Evolutionary conservation across 2,113 vertebrate genomes (phyloP).

Genomic region (Felis chaus): DNA sequence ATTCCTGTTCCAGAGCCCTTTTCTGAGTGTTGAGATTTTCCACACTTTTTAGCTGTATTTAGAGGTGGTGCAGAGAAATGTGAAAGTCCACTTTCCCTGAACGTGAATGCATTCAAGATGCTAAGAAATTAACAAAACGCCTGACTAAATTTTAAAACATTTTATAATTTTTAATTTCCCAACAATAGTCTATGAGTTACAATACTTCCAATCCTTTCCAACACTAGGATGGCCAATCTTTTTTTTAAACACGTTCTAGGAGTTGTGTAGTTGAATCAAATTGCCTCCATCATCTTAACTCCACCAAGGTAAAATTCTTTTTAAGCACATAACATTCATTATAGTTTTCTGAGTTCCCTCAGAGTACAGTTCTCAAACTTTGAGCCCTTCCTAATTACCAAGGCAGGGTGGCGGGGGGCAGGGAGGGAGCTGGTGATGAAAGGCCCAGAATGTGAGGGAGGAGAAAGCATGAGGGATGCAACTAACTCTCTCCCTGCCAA

Average conservation of each 20-base stretch:
- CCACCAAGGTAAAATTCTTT: neutral
- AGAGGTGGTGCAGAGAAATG: neutral
- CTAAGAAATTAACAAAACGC: neutral
- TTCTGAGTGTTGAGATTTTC: neutral
- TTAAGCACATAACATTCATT: neutral
- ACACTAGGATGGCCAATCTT: neutral
- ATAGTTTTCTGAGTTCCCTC: neutral
- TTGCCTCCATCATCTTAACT: neutral
- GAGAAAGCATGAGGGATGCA: neutral
- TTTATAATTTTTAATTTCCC: neutral
- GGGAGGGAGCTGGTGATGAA: neutral
- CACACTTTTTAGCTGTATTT: neutral
- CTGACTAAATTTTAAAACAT: neutral
- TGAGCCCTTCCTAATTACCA: neutral
- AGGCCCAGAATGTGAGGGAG: neutral
- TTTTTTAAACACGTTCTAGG: neutral
- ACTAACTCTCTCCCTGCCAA: neutral
- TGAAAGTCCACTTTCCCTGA: neutral
- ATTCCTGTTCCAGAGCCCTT: neutral
- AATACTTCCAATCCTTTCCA: neutral
- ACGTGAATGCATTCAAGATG: neutral
- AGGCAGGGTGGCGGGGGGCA: neutral
- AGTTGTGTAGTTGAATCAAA: neutral
- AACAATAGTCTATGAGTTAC: neutral
- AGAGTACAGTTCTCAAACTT: neutral